These are phyloP conservation scores for Gryon sp. DNA, from an alignment of 1,140 invertebrate genomes.

Conservation along the genomic window DNA sequence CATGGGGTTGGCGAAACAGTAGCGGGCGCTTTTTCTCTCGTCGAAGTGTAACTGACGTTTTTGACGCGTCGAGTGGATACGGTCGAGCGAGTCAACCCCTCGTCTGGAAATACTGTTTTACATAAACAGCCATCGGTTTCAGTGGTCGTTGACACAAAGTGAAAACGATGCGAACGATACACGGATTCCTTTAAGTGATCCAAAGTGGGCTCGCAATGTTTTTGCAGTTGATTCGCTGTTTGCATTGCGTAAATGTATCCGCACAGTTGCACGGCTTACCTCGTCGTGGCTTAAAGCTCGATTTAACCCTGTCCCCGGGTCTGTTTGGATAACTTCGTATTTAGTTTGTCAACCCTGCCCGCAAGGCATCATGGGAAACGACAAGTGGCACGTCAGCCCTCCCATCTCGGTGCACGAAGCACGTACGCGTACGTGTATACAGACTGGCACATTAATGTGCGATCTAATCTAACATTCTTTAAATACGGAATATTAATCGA, in stretches of 20 bases:
- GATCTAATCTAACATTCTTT: constrained; percentile 61
- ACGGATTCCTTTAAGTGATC: constrained; percentile 67
- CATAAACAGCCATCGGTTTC: constrained; percentile 72
- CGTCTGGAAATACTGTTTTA: constrained; percentile 71
- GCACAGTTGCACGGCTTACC: constrained; percentile 18
- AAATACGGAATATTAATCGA: constrained; percentile 61
- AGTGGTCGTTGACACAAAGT: constrained; percentile 46
- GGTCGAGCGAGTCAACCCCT: constrained; percentile 37
- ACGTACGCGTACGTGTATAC: constrained; percentile 45
- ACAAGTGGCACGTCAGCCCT: constrained; percentile 73
- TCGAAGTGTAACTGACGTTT: constrained; percentile 75
- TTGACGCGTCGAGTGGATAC: constrained; percentile 76
- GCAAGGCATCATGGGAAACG: constrained; percentile 78
- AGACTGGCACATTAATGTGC: constrained; percentile 28
- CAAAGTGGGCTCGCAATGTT: constrained; percentile 70
- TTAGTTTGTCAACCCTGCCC: constrained; percentile 79
- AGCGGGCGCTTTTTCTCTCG: constrained; percentile 43
- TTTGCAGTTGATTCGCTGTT: constrained; percentile 76
- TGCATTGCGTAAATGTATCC: constrained; percentile 67
- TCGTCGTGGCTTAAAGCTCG: constrained; percentile 71
- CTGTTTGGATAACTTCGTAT: constrained; percentile 77
- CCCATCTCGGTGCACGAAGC: constrained; percentile 37
- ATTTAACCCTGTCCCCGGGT: constrained; percentile 77
- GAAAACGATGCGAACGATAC: constrained; percentile 52
- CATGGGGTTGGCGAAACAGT: constrained; percentile 37